Percentiles rank a stretch among this genome's conserved stretches.
Conservation (phyloP, 2,797 vertebrate genomes). For the Liparis tanakae region DNA sequence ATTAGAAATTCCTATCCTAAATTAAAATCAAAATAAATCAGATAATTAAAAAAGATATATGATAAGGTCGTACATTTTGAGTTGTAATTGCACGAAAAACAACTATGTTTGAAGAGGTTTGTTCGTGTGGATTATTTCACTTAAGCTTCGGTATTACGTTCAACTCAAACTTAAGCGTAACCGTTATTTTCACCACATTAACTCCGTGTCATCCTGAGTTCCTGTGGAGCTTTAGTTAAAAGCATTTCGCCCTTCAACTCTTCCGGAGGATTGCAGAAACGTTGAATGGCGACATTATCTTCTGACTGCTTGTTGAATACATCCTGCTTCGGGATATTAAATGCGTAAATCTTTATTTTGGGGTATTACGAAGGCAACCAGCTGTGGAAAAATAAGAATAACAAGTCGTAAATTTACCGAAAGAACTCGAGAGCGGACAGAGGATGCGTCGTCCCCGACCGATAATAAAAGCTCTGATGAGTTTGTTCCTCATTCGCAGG, state of each 20-base stretch:
- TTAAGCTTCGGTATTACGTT: not conserved
- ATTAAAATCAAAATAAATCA: too few species aligned
- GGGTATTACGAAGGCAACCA: not conserved
- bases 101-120: too few species aligned
- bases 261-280: not conserved
- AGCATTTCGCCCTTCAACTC: not conserved
- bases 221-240: not conserved
- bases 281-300: not conserved
- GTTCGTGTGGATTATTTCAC: too few species aligned
- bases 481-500: not conserved
- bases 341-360: conserved; percentile 2
- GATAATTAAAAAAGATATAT: too few species aligned
- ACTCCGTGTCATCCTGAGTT: not conserved
- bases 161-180: not conserved
- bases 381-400: not conserved
- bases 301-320: not conserved
- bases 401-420: not conserved
- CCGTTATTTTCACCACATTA: not conserved
- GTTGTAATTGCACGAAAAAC: too few species aligned
- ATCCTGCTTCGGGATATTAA: conserved; percentile 8
- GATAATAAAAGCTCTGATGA: conserved; percentile 8
- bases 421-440: not conserved
- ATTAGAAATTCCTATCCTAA: too few species aligned
- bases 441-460: conserved; percentile 16
- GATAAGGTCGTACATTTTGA: too few species aligned